phyloP scores from a whole-genome alignment of 2,113 vertebrate genomes.

The Dromiciops gliroides region DNA sequence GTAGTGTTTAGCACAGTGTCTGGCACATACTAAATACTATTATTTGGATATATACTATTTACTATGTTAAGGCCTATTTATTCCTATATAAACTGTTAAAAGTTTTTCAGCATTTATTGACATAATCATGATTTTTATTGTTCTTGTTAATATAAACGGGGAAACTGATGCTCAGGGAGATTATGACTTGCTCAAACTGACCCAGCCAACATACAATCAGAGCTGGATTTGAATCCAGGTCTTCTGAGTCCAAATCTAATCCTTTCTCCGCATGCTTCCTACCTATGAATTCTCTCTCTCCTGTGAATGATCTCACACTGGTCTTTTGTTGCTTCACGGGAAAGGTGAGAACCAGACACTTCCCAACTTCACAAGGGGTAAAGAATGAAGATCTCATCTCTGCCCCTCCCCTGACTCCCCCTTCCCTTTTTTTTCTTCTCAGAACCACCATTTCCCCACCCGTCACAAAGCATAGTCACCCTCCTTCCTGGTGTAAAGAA shows the following conservation, averaged over 20 bases:
- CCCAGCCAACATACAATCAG: neutral
- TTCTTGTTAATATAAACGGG: neutral
- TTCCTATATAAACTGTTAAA: neutral
- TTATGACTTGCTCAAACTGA: neutral
- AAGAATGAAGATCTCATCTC: neutral
- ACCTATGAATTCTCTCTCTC: neutral
- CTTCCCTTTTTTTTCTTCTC: neutral
- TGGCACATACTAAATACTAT: neutral
- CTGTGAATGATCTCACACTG: neutral
- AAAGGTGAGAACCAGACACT: neutral
- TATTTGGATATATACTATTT: neutral
- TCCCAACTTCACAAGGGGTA: neutral
- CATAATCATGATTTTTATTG: neutral
- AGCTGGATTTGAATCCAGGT: neutral
- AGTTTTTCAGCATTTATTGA: neutral
- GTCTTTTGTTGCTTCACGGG: neutral
- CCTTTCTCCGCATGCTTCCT: neutral
- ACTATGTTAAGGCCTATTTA: neutral
- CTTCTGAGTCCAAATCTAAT: neutral
- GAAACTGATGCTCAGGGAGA: neutral
- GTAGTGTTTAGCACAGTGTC: neutral
- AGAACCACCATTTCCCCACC: neutral
- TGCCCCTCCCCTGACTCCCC: neutral
- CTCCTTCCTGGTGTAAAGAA: neutral
- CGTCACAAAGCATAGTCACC: neutral